Conservation (phyloP, 2,888 invertebrate species). For the Geotrupes spiniger region DNA sequence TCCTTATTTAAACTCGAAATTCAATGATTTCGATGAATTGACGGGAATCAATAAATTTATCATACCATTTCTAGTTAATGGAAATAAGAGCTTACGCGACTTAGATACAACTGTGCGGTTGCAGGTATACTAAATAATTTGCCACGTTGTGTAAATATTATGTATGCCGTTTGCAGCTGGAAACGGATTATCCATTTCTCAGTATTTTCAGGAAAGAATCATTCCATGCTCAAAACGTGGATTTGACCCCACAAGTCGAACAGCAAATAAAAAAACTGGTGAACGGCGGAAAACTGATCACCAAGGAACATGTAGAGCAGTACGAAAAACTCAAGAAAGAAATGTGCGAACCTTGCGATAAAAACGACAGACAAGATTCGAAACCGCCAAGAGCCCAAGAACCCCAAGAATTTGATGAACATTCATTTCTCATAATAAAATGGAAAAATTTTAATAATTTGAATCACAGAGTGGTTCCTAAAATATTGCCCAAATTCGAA, state of each 20-base stretch:
- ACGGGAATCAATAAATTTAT: conserved; percentile 74
- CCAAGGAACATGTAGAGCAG: not conserved
- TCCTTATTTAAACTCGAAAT: conserved; percentile 74
- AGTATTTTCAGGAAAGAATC: conserved; percentile 71
- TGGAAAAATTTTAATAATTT: too few species aligned
- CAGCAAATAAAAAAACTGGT: not conserved
- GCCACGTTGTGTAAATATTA: not conserved
- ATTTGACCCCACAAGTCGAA: not conserved
- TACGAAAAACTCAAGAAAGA: conserved; percentile 5
- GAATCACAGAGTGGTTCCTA: too few species aligned
- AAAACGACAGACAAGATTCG: too few species aligned
- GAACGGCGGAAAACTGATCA: not conserved
- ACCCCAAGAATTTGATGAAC: too few species aligned
- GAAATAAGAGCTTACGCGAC: conserved; percentile 90
- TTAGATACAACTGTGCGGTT: conserved; percentile 89
- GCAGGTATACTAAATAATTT: conserved; percentile 51
- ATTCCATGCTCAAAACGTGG: conserved; percentile 44
- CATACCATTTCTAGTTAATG: conserved; percentile 93
- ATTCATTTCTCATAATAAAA: too few species aligned
- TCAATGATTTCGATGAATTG: conserved; percentile 71
- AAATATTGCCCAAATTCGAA: too few species aligned
- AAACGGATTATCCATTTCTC: conserved; percentile 61
- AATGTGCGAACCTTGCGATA: too few species aligned
- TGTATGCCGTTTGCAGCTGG: conserved; percentile 46
- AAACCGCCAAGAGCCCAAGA: too few species aligned